Conservation (phyloP, 2,797 vertebrate genomes). For the Phataginus tetradactyla region DNA sequence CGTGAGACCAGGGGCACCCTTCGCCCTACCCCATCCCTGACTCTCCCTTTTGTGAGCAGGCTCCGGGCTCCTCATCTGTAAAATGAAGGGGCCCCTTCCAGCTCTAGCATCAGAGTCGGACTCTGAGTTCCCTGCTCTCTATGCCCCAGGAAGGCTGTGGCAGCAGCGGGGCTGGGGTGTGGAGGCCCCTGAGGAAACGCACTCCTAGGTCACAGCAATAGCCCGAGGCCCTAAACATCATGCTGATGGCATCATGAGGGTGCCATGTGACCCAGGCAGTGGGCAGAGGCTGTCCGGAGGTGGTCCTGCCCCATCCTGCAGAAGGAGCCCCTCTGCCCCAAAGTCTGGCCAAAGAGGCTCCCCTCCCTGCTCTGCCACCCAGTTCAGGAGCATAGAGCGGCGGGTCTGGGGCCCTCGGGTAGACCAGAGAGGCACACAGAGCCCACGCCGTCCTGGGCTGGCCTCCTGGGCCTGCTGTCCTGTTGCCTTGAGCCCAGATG, state of each 20-base stretch:
- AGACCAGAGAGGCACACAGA: neutral
- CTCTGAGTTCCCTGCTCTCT: neutral
- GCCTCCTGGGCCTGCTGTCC: neutral
- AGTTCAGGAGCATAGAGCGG: neutral
- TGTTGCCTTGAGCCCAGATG: neutral
- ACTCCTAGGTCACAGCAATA: neutral
- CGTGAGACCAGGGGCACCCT: neutral
- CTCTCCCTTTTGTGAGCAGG: neutral
- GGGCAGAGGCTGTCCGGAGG: neutral
- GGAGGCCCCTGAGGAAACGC: neutral
- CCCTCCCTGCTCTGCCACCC: too few species aligned
- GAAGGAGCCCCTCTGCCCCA: neutral
- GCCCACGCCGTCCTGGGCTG: neutral
- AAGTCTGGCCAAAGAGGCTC: neutral
- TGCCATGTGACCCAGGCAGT: neutral
- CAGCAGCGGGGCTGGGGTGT: neutral
- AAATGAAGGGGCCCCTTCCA: neutral
- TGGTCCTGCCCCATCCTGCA: neutral
- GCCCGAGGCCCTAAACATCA: neutral
- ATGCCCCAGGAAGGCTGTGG: neutral
- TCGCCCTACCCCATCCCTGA: fast-evolving
- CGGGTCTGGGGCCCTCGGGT: neutral
- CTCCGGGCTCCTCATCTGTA: neutral
- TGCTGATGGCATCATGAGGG: fast-evolving
- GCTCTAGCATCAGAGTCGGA: neutral